These are phyloP conservation scores for Aphidoletes aphidimyza DNA, from an alignment of 2,888 invertebrate species.

Conservation along the genomic window DNA sequence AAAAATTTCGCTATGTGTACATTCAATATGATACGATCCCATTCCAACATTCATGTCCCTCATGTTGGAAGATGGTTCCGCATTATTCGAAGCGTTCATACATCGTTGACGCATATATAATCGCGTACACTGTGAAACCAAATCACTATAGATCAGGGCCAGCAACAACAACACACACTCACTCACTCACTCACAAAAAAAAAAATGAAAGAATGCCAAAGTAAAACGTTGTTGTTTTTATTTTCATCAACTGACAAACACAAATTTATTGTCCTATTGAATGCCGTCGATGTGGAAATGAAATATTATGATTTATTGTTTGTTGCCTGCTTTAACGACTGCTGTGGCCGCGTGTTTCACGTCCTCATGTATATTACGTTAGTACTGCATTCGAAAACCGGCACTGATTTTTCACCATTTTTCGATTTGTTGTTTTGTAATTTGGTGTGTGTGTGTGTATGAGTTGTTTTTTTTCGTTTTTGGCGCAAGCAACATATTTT, in stretches of 20 bases:
- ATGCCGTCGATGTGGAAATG: conserved; percentile 54
- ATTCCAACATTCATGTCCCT: neutral
- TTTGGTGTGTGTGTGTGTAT: conserved; percentile 26
- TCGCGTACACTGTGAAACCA: neutral
- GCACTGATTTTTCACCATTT: conserved; percentile 25
- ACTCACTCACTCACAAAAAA: neutral
- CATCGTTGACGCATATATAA: conserved; percentile 12
- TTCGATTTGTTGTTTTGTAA: conserved; percentile 27
- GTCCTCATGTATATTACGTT: neutral
- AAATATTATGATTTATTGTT: conserved; percentile 55
- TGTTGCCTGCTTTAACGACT: conserved; percentile 48
- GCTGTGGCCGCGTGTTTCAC: conserved; percentile 30
- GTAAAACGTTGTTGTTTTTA: conserved; percentile 49
- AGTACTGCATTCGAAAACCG: neutral
- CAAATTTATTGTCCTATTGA: conserved; percentile 55
- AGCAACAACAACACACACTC: neutral
- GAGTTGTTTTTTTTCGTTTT: neutral
- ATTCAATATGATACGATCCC: neutral
- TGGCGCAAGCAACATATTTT: conserved; percentile 7
- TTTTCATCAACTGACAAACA: conserved; percentile 53
- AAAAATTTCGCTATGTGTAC: neutral
- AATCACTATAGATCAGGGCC: neutral
- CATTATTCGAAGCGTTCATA: neutral
- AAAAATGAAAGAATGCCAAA: conserved; percentile 4
- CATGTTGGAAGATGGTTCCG: too few species aligned